Percentiles rank a stretch among this genome's conserved stretches.
Evolutionary conservation across 2,113 vertebrate species (phyloP).

Genomic region (Pachyramphus minor): DNA sequence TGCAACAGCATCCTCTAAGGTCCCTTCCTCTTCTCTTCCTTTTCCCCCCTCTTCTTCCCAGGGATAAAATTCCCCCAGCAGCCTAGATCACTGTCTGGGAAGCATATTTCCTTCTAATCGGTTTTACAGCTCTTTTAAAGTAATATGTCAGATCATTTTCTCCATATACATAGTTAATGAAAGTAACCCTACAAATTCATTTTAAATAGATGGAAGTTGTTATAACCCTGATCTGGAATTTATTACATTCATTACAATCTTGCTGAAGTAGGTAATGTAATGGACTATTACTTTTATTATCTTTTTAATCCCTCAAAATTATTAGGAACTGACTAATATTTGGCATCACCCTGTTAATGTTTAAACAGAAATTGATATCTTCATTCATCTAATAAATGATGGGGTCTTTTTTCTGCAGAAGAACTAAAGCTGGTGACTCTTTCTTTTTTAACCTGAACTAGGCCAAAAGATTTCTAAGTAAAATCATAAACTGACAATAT

Average conservation of each 20-base stretch:
- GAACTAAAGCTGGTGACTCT: constrained; percentile 53
- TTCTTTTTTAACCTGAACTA: constrained; percentile 27
- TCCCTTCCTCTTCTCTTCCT: background rate
- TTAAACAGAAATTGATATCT: constrained; percentile 84
- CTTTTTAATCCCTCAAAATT: constrained; percentile 88
- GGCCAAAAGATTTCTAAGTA: constrained; percentile 63
- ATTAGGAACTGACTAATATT: constrained; percentile 86
- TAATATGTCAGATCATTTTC: constrained; percentile 85
- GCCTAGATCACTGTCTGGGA: constrained; percentile 69
- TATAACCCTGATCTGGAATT: constrained; percentile 86
- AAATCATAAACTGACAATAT: constrained; percentile 37
- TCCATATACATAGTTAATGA: constrained; percentile 86
- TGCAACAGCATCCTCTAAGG: background rate
- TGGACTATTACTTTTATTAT: constrained; percentile 89
- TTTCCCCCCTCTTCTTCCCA: background rate
- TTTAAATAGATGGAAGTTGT: constrained; percentile 88
- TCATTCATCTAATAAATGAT: constrained; percentile 77
- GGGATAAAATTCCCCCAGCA: constrained; percentile 55
- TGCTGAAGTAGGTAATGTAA: constrained; percentile 89
- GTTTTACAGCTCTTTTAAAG: constrained; percentile 85
- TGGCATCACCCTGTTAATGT: constrained; percentile 83
- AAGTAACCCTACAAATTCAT: constrained; percentile 88
- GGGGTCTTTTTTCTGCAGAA: constrained; percentile 45
- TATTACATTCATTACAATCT: constrained; percentile 86
- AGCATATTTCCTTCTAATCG: constrained; percentile 83